A percentile compares a stretch with the other conserved stretches of the same genome.
phyloP scores from a whole-genome alignment of 2,797 vertebrate species.

The Gymnopithys bicolor region DNA sequence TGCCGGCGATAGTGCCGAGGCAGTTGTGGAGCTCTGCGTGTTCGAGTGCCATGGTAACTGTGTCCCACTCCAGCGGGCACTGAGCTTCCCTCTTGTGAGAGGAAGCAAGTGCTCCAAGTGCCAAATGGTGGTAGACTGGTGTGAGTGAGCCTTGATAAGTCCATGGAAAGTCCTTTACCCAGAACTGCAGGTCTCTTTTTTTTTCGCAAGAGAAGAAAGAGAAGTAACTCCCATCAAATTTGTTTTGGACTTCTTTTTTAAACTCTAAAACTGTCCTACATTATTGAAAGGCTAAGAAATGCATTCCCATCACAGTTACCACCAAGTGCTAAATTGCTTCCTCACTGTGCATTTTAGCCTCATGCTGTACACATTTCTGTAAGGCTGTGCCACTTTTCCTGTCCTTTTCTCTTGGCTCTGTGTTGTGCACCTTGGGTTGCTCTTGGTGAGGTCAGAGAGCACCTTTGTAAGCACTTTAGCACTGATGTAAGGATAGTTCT shows the following conservation, averaged over 20 bases:
- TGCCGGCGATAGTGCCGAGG: fast-evolving
- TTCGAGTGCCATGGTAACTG: slow-evolving; percentile 56
- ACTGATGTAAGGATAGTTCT: neutral
- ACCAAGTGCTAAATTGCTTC: neutral
- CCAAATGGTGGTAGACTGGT: neutral
- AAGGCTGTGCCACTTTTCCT: neutral
- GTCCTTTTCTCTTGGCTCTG: neutral
- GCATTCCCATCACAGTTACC: neutral
- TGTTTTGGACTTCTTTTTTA: neutral
- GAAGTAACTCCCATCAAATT: neutral
- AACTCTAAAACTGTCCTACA: neutral
- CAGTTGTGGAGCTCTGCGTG: neutral
- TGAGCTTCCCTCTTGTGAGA: neutral
- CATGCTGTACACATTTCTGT: neutral
- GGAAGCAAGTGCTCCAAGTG: neutral
- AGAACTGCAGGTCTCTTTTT: neutral
- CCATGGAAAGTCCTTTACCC: neutral
- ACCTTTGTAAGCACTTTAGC: neutral
- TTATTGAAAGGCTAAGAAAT: neutral
- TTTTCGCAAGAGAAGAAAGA: neutral
- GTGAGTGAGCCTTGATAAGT: neutral
- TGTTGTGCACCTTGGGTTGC: neutral
- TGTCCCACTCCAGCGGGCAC: neutral
- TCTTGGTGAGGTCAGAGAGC: neutral
- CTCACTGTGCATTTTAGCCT: neutral